These are phyloP conservation scores for Bufotes viridis DNA, from an alignment of 2,797 vertebrate genomes.

Conservation along the genomic window DNA sequence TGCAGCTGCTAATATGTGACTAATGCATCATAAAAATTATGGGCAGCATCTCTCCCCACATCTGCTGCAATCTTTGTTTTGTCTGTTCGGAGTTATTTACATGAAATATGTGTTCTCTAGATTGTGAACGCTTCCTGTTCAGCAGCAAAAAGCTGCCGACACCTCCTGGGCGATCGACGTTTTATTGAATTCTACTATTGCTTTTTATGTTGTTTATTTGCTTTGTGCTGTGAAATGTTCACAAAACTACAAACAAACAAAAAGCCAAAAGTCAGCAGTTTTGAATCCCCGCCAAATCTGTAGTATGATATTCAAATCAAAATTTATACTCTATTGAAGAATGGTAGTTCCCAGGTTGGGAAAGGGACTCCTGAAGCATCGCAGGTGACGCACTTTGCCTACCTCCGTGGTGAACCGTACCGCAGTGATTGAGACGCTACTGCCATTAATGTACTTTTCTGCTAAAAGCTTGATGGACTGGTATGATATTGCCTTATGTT, in stretches of 20 bases:
- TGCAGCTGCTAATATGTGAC: conserved; percentile 61
- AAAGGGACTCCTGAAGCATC: no score
- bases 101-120: conserved; percentile 39
- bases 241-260: background rate
- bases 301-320: background rate
- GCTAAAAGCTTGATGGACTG: no score
- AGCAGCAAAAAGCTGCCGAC: conserved; percentile 18
- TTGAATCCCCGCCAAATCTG: background rate
- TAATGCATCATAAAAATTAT: conserved; percentile 63
- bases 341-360: no score
- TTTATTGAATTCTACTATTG: background rate
- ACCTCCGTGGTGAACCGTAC: no score
- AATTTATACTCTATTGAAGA: background rate
- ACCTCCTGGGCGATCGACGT: background rate
- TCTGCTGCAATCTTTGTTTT: conserved; percentile 54
- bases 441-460: no score
- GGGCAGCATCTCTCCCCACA: conserved; percentile 58
- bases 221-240: background rate
- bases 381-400: no score
- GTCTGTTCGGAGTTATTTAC: conserved; percentile 54
- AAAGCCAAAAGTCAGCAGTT: background rate
- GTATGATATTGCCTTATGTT: no score
- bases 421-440: no score
- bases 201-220: background rate
- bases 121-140: conserved; percentile 28